Conservation (phyloP, 2,888 invertebrate species). For the Nebria salina region DNA sequence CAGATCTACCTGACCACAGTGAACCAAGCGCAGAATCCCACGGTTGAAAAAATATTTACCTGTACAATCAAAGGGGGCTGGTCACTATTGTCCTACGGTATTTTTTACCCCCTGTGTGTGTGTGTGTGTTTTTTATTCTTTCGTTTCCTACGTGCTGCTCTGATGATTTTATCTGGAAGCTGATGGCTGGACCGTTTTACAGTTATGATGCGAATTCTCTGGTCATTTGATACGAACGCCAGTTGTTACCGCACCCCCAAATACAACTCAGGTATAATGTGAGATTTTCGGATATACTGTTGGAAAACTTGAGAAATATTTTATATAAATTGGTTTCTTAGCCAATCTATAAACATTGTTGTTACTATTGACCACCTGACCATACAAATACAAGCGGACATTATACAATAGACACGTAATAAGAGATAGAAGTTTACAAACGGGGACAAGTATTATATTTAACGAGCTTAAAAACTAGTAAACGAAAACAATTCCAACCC, state of each 20-base stretch:
- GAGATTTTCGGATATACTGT: too few species aligned
- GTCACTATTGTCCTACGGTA: slow-evolving; percentile 40
- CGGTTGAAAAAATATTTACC: slow-evolving; percentile 38
- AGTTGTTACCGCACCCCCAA: not conserved
- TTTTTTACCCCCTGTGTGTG: slow-evolving; percentile 34
- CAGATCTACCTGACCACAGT: slow-evolving; percentile 37
- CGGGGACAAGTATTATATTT: too few species aligned
- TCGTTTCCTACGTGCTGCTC: slow-evolving; percentile 22
- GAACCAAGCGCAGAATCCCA: slow-evolving; percentile 30
- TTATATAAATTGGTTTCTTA: too few species aligned
- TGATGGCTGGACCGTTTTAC: slow-evolving; percentile 34
- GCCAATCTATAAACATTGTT: too few species aligned
- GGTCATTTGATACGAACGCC: slow-evolving; percentile 34
- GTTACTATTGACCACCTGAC: not conserved
- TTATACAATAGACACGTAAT: too few species aligned
- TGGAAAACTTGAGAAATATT: too few species aligned
- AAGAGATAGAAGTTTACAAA: too few species aligned
- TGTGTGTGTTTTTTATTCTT: not conserved
- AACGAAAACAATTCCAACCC: not conserved
- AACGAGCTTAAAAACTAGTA: too few species aligned
- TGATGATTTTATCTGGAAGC: slow-evolving; percentile 32
- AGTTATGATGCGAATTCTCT: slow-evolving; percentile 34
- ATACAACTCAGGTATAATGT: not conserved
- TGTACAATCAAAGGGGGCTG: slow-evolving; percentile 43
- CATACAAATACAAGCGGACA: too few species aligned